Evolutionary conservation across 1,140 invertebrate species (phyloP), one percentile per base, ranked within the genome.

Genomic region (Acyrthosiphon pisum): DNA sequence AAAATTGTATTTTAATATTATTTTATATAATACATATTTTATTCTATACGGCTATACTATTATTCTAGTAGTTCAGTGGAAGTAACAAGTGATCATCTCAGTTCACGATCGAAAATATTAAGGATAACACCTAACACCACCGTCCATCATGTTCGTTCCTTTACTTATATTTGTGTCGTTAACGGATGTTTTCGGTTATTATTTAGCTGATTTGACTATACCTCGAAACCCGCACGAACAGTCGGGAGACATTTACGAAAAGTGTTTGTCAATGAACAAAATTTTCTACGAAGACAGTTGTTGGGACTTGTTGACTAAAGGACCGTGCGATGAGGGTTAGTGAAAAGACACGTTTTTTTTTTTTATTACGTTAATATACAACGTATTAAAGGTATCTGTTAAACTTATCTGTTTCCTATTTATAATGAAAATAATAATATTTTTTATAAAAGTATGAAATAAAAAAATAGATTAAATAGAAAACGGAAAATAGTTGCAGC

Each of bases 241-340:
- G 14, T 6, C 46, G 1, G 91, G 41, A n/a, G 7, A 53, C 35
- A 84, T 23, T 9, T 60, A 53, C 35, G 11, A 93, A 84, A 86
- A 93, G 50, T 93, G 91, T 56, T 56, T 86, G 35, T 53, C 81
- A 8, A 86, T 53, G 48, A 93, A 26, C 22, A 93, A 93, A 56
- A 41, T 86, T 30, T 6, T 86, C 4, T 86, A 84, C 26, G 35
- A n/a, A 56, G 48, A 56, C 48, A 46, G 50, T 2, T 93, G 91
- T n/a, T 93, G 91, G 91, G 81, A 93, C n/a, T n/a, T 93, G 48
- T 93, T 93, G 76, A 93, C 91, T 6, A 93, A 20, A 86, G 91
- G 91, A 86, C 91, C 91, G 46, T 93, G 91, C 76, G 76, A 84
- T 41, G 48, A 93, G 48, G 91, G 91, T 93, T 30, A 86, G 91